Evolutionary conservation across 2,888 invertebrate species (phyloP).

Genomic region (Pilophorus perplexus): DNA sequence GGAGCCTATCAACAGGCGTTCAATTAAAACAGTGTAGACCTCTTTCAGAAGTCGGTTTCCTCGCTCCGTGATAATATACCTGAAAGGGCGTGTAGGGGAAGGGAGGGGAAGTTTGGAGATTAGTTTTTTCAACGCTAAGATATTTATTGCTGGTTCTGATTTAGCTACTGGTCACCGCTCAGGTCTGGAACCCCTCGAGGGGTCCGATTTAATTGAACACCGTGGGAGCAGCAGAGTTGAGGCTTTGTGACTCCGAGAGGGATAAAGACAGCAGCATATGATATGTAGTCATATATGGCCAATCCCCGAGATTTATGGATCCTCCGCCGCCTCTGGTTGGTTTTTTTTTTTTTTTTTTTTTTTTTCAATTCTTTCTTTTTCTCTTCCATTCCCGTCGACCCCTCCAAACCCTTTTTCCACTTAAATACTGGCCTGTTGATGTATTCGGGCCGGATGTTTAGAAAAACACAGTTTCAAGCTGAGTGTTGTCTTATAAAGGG

Average conservation of each 20-base stretch:
- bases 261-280: slow-evolving; percentile 11
- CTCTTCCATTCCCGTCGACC: not conserved
- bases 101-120: slow-evolving; percentile 22
- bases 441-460: slow-evolving; percentile 33
- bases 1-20: slow-evolving; percentile 30
- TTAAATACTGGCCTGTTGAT: slow-evolving; percentile 12
- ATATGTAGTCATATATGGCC: slow-evolving; percentile 29
- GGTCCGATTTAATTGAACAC: slow-evolving; percentile 34
- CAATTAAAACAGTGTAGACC: slow-evolving; percentile 24
- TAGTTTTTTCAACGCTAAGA: slow-evolving; percentile 35
- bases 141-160: slow-evolving; percentile 37
- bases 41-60: slow-evolving; percentile 4
- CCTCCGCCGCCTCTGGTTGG: slow-evolving; percentile 14
- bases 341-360: slow-evolving; percentile 20
- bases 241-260: slow-evolving; percentile 3
- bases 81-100: not conserved
- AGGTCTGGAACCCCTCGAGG: slow-evolving; percentile 18
- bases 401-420: not conserved
- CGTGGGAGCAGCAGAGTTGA: slow-evolving; percentile 28
- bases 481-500: slow-evolving; percentile 17
- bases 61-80: slow-evolving; percentile 25
- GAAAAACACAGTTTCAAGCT: slow-evolving; percentile 20
- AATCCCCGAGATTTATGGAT: slow-evolving; percentile 30
- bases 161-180: slow-evolving; percentile 36
- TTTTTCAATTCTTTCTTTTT: not conserved